phyloP scores from a whole-genome alignment of 2,888 invertebrate genomes.

The Drosophila anomalipes region DNA sequence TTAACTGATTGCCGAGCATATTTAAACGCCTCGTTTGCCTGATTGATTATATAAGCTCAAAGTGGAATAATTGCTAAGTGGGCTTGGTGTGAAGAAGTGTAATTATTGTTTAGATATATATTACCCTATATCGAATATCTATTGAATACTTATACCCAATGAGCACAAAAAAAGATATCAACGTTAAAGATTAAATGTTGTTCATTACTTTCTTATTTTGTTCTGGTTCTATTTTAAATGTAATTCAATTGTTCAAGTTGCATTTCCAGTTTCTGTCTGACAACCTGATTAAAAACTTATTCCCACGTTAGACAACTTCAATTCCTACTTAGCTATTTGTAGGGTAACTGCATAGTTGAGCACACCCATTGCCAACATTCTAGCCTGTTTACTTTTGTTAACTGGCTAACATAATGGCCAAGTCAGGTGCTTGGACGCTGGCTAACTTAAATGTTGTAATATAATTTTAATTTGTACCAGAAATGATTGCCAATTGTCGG shows the following conservation, averaged over 20 bases:
- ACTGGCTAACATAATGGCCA: conserved; percentile 44
- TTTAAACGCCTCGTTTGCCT: not conserved
- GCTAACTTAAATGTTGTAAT: conserved; percentile 72
- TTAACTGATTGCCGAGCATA: not conserved
- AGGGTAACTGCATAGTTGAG: conserved; percentile 5
- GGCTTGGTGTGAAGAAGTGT: not conserved
- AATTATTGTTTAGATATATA: not conserved
- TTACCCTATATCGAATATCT: no score
- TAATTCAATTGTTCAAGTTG: not conserved
- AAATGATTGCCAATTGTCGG: conserved; percentile 75
- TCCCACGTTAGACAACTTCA: not conserved
- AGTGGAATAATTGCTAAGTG: not conserved
- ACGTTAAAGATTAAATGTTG: not conserved
- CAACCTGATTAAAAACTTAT: not conserved
- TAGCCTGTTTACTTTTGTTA: conserved; percentile 42
- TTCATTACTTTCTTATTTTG: not conserved
- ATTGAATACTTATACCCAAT: no score
- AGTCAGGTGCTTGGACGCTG: conserved; percentile 49
- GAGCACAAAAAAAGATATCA: not conserved
- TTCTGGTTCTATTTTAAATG: not conserved
- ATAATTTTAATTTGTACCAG: conserved; percentile 75
- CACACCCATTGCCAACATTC: not conserved
- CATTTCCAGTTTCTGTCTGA: not conserved
- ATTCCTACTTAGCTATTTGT: not conserved
- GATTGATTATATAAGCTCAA: not conserved